Percentiles rank a stretch among this genome's conserved stretches.
These are phyloP conservation scores for Epsilonema sp. DNA, from an alignment of 2,888 invertebrate genomes.

Conservation along the genomic window DNA sequence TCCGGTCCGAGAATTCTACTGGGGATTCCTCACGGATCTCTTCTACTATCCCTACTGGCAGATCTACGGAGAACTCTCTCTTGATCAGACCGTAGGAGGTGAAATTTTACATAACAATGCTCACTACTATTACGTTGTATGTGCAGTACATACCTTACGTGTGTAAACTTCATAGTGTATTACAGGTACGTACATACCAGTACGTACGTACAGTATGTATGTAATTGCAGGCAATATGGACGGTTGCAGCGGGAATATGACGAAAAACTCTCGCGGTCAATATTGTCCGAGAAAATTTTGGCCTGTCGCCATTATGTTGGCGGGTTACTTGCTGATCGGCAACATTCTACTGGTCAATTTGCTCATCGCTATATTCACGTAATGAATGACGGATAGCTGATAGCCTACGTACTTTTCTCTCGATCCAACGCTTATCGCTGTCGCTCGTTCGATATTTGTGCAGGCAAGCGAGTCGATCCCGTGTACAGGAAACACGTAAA, in stretches of 20 bases:
- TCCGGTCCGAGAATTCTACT: conserved; percentile 21
- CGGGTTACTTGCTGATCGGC: conserved; percentile 30
- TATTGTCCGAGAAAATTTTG: conserved; percentile 11
- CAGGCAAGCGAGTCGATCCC: too few relatives aligned
- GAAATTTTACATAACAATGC: background rate
- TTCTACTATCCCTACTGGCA: conserved; percentile 33
- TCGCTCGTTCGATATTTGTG: too few relatives aligned
- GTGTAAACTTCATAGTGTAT: too few relatives aligned
- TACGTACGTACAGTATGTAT: too few relatives aligned
- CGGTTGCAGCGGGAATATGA: background rate
- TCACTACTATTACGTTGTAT: too few relatives aligned
- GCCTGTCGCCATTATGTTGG: conserved; percentile 30
- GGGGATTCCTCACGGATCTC: conserved; percentile 27
- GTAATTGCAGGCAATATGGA: conserved; percentile 1
- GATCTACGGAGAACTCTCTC: conserved; percentile 32
- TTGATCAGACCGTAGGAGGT: conserved; percentile 19
- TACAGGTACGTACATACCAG: too few relatives aligned
- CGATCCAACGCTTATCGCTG: too few relatives aligned
- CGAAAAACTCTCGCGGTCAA: background rate
- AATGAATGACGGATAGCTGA: too few relatives aligned
- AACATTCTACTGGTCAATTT: conserved; percentile 33
- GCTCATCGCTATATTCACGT: conserved; percentile 33
- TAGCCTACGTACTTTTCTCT: too few relatives aligned
- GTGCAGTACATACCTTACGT: too few relatives aligned
- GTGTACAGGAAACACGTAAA: too few relatives aligned